Evolutionary conservation across 2,888 invertebrate genomes (phyloP), one percentile per base, ranked within the genome.

Genomic region (Drosophila emarginata): DNA sequence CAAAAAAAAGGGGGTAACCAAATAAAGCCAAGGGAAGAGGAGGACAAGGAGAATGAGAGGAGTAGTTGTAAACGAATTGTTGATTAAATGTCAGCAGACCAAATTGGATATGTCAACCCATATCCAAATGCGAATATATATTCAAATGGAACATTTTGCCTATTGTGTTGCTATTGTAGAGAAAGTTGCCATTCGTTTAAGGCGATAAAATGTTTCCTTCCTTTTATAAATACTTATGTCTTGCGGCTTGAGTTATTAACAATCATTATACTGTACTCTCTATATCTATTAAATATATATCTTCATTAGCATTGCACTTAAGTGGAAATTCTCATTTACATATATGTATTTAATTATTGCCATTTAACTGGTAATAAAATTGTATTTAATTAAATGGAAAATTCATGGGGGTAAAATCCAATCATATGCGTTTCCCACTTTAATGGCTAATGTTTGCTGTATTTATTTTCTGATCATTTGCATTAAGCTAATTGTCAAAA

Each of bases 1-100:
- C 39, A 51, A 28, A 18, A 58, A 51, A 23, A 36, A 14, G 32
- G 28, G 28, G 4, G 28, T 4, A 28, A 28, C 51, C 40, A 53
- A 72, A 60, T 62, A 64, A 64, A 54, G 61, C 52, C 21, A 45
- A 59, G 66, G 52, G 72, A 62, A 23, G 23, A 23, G 23, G 32
- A 18, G 63, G 23, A 9, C 40, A 28, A 39, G 51, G 15, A 45
- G 53, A 65, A 11, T 9, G 32, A 32, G 32, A 11, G 32, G 32
- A 32, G 32, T 32, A 9, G 32, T 9, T 32, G 9, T 32, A 32
- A 32, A 40, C 14, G 39, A 40, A 60, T 36, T 40, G 63, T 61
- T 74, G 74, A 74, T 74, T 74, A 74, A 74, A 74, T 74, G 74
- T 74, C 70, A 69, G 66, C 40, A 61, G 72, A 62, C 28, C 40